Conservation (phyloP, 2,797 vertebrate species). For the Intellagama lesueurii region DNA sequence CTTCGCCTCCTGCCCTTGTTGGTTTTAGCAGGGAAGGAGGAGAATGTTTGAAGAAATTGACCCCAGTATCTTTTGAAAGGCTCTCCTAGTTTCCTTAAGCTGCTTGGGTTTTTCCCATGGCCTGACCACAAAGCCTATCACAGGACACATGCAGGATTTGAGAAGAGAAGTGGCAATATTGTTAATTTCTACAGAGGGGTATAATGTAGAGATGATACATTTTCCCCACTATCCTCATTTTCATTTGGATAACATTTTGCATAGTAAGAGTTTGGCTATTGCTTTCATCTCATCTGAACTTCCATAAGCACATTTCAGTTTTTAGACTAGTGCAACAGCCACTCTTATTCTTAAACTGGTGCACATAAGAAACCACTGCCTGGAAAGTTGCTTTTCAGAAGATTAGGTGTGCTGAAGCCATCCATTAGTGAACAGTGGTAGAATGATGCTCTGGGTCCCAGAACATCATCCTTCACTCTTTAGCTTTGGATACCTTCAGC, state of each 20-base stretch:
- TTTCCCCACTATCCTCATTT: neutral
- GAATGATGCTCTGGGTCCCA: neutral
- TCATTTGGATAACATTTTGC: neutral
- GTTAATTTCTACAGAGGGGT: slow-evolving; percentile 66
- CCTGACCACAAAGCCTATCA: slow-evolving; percentile 51
- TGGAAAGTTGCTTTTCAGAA: neutral
- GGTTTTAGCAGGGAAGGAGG: slow-evolving; percentile 57
- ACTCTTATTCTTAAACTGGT: neutral
- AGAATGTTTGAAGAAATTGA: slow-evolving; percentile 58
- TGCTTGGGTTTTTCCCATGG: slow-evolving; percentile 55
- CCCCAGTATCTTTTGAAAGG: slow-evolving; percentile 59
- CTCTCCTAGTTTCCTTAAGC: slow-evolving; percentile 41
- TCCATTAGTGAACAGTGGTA: neutral
- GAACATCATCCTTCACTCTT: neutral
- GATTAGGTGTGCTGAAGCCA: neutral
- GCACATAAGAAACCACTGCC: neutral
- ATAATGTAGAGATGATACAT: slow-evolving; percentile 66
- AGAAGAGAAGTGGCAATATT: slow-evolving; percentile 69
- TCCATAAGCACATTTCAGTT: neutral
- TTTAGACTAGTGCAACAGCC: neutral
- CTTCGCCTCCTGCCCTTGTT: slow-evolving; percentile 49
- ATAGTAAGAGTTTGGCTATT: neutral
- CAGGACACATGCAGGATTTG: slow-evolving; percentile 67
- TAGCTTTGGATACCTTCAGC: neutral
- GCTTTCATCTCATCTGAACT: slow-evolving; percentile 11